Conservation (phyloP, 2,797 vertebrate genomes). For the Avahi laniger region DNA sequence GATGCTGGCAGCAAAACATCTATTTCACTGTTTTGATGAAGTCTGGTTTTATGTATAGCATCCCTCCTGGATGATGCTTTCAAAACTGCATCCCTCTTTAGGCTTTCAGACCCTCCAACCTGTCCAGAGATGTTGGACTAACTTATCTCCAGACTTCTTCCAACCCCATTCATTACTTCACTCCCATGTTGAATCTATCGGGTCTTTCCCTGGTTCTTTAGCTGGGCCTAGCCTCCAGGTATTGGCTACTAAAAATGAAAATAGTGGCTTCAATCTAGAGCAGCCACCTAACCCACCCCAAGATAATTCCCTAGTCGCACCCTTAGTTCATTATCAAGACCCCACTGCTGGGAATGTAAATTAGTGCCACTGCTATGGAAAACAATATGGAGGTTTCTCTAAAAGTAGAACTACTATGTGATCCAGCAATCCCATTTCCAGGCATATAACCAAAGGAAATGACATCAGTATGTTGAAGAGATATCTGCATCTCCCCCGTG, state of each 20-base stretch:
- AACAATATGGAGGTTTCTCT: background rate
- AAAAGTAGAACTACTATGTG: background rate
- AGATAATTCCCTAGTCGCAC: background rate
- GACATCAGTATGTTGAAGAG: background rate
- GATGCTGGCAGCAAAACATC: background rate
- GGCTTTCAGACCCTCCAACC: background rate
- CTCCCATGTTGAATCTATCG: background rate
- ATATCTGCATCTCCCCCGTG: background rate
- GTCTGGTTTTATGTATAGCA: background rate
- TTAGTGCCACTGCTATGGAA: background rate
- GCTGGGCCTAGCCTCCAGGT: background rate
- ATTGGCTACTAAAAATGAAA: conserved; percentile 13
- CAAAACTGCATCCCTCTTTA: background rate
- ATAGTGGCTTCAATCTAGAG: conserved; percentile 19
- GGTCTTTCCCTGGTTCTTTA: background rate
- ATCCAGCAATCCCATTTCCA: background rate
- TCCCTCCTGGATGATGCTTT: background rate
- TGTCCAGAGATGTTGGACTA: background rate
- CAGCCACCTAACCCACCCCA: background rate
- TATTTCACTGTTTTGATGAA: conserved; percentile 5
- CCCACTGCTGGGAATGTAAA: background rate
- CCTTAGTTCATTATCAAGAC: background rate
- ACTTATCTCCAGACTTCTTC: background rate
- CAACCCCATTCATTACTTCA: conserved; percentile 15
- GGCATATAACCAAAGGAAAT: background rate